Base-by-base conservation (phyloP, 2,888 invertebrate genomes). In the Pristionchus entomophagus region DNA sequence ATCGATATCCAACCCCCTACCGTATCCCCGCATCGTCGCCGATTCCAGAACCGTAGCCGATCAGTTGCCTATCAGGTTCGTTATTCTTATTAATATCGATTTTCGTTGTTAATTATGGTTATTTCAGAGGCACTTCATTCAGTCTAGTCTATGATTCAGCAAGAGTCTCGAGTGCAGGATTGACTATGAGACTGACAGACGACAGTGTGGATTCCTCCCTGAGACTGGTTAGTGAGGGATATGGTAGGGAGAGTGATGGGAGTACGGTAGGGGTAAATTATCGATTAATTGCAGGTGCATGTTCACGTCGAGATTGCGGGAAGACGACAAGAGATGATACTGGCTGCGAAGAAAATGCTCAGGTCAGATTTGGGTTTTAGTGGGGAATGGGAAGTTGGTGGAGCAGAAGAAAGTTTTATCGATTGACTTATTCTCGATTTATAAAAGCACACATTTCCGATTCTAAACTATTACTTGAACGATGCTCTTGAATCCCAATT, bases 331-430 rank as follows among this genome's bases (percentile, higher is more conserved):
- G 96, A 97, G 22, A 96, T 96, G 94, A 96, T 96, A 0, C 98
- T 99, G 94, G 98, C 98, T 94, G 98, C 99, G 0, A 98, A 98
- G 94, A 97, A 98, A 0, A 38, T 53, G 35, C 56, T 85, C 35
- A 73, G 83, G 83, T 84, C 29, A 26, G 26, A 14, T 22, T 2
- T n/a, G 73, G 26, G 41, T 41, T 26, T 17, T 17, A n/a, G 41
- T 6, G 73, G 26, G n/a, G 41, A 22, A 22, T 56, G 56, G 17
- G 19, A 26, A 41, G 32, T 32, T n/a, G 12, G 62, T 2, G 8
- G 62, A 32, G 17, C 1, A 32, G 14, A 32, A 17, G 32, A 17
- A 10, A 29, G 1, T 8, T 12, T 62, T 17, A 10, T 62, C 10
- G 32, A 17, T n/a, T n/a, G n/a, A n/a, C n/a, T n/a, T n/a, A n/a